Evolutionary conservation across 2,113 vertebrate genomes (phyloP).

Genomic region (Phylloscopus trochilus): DNA sequence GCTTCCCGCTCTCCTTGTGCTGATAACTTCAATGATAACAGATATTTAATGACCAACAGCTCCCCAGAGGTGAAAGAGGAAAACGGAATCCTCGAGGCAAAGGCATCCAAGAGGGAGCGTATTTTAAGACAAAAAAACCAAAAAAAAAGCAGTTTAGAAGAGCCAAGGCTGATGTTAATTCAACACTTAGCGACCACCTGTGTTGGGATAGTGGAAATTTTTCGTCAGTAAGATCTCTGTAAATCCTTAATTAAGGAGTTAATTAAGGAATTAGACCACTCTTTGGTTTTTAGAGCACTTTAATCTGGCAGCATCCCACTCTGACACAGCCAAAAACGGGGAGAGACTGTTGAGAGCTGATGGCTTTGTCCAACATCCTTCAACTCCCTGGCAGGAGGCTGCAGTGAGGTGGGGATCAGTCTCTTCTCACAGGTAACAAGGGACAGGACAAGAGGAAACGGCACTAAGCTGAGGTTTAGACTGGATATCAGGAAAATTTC

Average conservation of each 20-base stretch:
- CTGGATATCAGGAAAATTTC: background rate
- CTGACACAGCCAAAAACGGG: background rate
- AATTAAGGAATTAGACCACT: background rate
- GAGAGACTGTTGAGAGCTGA: background rate
- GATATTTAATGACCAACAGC: background rate
- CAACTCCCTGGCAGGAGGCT: background rate
- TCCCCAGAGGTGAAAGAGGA: background rate
- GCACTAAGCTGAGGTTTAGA: background rate
- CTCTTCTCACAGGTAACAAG: background rate
- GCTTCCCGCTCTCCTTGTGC: background rate
- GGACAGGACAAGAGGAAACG: fast-evolving
- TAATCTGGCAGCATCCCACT: background rate
- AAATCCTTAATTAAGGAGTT: background rate
- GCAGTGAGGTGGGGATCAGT: too few species aligned
- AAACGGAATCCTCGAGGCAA: background rate
- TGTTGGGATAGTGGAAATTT: background rate
- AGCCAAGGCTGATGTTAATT: background rate
- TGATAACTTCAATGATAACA: background rate
- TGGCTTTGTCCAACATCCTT: background rate
- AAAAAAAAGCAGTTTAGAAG: fast-evolving
- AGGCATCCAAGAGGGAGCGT: background rate
- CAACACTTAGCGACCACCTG: fast-evolving
- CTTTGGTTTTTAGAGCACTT: background rate
- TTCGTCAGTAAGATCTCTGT: background rate
- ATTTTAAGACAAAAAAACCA: background rate